phyloP scores from a whole-genome alignment of 1,140 invertebrate species.

The Brachionus rubens region DNA sequence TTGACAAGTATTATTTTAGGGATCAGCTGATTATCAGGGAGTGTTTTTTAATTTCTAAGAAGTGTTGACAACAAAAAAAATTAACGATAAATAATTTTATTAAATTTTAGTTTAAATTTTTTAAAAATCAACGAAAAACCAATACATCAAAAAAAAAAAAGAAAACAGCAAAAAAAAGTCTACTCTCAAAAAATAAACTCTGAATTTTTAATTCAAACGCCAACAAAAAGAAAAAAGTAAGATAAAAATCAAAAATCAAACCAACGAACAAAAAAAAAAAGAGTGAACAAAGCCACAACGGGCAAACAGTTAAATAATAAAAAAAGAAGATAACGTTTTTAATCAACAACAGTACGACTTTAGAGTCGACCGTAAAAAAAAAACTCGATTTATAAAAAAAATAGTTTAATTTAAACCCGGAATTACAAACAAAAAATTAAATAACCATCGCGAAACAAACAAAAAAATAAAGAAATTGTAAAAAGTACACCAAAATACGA shows the following conservation, averaged over 20 bases:
- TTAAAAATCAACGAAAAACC: conserved; percentile 26
- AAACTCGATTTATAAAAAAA: conserved; percentile 18
- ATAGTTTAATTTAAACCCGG: conserved; percentile 23
- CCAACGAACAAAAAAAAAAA: no score
- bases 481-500: neutral
- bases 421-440: neutral
- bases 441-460: no score
- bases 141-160: no score
- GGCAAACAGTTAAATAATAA: conserved; percentile 21
- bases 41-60: no score
- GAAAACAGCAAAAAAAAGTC: conserved; percentile 39
- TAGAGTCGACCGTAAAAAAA: neutral
- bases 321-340: conserved; percentile 1
- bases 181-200: no score
- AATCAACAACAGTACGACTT: neutral
- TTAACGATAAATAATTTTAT: conserved; percentile 33
- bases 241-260: conserved; percentile 1
- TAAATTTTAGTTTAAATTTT: no score
- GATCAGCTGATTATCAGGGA: no score
- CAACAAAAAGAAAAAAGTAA: neutral
- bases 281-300: neutral
- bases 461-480: neutral
- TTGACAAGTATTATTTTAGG: no score
- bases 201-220: no score
- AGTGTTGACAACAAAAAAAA: neutral